Base-by-base conservation (phyloP, 2,113 vertebrate species). In the Peucedramus taeniatus region DNA sequence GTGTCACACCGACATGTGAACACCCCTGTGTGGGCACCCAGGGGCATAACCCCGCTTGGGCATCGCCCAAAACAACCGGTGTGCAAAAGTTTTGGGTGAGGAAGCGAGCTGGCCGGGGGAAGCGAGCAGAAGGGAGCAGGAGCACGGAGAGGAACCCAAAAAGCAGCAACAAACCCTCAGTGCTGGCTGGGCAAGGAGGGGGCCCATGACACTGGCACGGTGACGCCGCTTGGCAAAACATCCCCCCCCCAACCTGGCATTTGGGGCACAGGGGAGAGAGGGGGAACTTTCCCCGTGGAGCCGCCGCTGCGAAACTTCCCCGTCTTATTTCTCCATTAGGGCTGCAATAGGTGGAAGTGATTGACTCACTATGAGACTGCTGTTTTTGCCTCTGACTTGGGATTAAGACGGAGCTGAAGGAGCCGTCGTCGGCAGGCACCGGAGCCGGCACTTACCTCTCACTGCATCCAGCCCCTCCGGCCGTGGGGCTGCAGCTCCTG, bases 331-430 rank as follows among this genome's bases (percentile, higher is more conserved):
- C 87, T 69, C 89, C 66, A 26, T 91, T 56, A 88, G 71, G 81
- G 89, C 93, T 94, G 94, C 70, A 50, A 83, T 56, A 37, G 88
- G 78, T 93, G 89, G 93, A 95, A 92, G 85, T 21, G 89, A 91
- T 96, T 82, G 95, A 96, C 94, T 94, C 91, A 91, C 90, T 96
- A 94, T 90, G 97, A 97, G 95, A 96, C 80, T 91, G 93, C 97
- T 97, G 91, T 95, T 89, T 88, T 94, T 66, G 87, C 88, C 84
- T 86, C 89, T 77, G 94, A 89, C 72, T 93, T 91, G 66, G 83
- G 83, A 82, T 93, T 50, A 54, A 93, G 77, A 91, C 39, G 39
- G 80, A 80, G 81, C 91, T 10, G 76, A 59, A 91, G 82, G 65
- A 78, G 85, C 92, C 18, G 66, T 16, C 18, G 81, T 64, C 35